phyloP scores from a whole-genome alignment of 1,140 invertebrate species.

The Goniozus legneri region DNA sequence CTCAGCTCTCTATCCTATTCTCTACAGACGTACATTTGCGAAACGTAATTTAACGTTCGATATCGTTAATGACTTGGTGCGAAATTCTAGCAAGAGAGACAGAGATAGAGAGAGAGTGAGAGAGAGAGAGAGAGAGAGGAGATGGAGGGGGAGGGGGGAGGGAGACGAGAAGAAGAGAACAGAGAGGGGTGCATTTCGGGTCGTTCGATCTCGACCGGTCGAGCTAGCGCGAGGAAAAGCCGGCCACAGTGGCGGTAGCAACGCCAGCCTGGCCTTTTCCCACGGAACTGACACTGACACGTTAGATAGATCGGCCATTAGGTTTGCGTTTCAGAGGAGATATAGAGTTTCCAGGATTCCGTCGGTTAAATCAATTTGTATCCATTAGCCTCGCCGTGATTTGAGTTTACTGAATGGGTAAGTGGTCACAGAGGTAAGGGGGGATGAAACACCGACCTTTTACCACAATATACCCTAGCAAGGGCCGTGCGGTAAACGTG shows the following conservation, averaged over 20 bases:
- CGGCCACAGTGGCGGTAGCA: slow-evolving; percentile 11
- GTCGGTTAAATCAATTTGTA: slow-evolving; percentile 53
- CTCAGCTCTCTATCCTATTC: too few species aligned
- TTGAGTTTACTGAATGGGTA: slow-evolving; percentile 41
- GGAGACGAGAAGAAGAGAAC: background rate
- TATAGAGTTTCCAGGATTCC: slow-evolving; percentile 50
- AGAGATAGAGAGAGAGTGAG: background rate
- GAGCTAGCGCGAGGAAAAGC: slow-evolving; percentile 23
- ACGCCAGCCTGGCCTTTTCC: slow-evolving; percentile 25
- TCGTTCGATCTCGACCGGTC: too few species aligned
- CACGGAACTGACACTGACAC: slow-evolving; percentile 45
- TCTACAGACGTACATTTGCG: too few species aligned
- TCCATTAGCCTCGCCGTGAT: slow-evolving; percentile 38
- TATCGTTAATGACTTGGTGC: too few species aligned
- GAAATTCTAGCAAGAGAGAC: too few species aligned
- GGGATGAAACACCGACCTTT: too few species aligned
- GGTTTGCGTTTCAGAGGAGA: slow-evolving; percentile 44
- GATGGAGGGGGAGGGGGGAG: background rate
- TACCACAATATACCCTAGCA: too few species aligned
- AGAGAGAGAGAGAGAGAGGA: background rate
- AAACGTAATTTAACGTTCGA: too few species aligned
- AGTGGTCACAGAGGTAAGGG: too few species aligned
- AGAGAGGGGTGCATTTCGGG: too few species aligned
- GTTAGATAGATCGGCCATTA: slow-evolving; percentile 51
- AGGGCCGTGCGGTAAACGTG: too few species aligned